phyloP scores from a whole-genome alignment of 2,888 invertebrate species.

The Pseudolycoriella hygida region DNA sequence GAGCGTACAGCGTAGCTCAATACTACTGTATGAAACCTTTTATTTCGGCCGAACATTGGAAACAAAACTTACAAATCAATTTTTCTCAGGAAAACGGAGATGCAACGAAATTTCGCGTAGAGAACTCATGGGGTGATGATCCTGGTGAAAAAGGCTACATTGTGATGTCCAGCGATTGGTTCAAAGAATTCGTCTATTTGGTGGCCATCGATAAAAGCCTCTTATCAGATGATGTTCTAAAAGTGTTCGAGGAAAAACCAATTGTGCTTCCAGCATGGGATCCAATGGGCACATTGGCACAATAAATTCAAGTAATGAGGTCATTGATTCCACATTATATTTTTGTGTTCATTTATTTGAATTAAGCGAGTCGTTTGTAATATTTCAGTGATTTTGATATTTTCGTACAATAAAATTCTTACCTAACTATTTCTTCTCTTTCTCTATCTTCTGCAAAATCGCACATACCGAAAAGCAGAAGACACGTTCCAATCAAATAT shows the following conservation, averaged over 20 bases:
- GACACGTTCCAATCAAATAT: too few species aligned
- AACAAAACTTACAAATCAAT: neutral
- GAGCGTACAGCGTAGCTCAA: too few species aligned
- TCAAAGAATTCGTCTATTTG: slow-evolving; percentile 73
- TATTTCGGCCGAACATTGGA: too few species aligned
- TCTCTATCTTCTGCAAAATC: too few species aligned
- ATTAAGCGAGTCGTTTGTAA: too few species aligned
- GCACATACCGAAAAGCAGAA: too few species aligned
- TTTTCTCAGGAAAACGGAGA: slow-evolving; percentile 40
- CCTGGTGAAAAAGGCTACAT: slow-evolving; percentile 74
- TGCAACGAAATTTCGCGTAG: slow-evolving; percentile 59
- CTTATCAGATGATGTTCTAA: slow-evolving; percentile 53
- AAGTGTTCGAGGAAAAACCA: slow-evolving; percentile 58
- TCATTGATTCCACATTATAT: too few species aligned
- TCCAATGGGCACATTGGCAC: slow-evolving; percentile 75
- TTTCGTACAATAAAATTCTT: too few species aligned
- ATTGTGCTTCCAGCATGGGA: slow-evolving; percentile 81
- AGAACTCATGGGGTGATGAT: slow-evolving; percentile 86
- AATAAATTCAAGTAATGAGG: neutral
- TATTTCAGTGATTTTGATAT: too few species aligned
- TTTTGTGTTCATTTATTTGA: too few species aligned
- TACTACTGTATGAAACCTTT: too few species aligned
- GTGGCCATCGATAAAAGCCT: slow-evolving; percentile 74
- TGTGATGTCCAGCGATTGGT: slow-evolving; percentile 72
- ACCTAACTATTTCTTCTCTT: too few species aligned